Percentiles rank a stretch among this genome's conserved stretches.
Evolutionary conservation across 2,113 vertebrate genomes (phyloP).

Genomic region (Salvelinus fontinalis): DNA sequence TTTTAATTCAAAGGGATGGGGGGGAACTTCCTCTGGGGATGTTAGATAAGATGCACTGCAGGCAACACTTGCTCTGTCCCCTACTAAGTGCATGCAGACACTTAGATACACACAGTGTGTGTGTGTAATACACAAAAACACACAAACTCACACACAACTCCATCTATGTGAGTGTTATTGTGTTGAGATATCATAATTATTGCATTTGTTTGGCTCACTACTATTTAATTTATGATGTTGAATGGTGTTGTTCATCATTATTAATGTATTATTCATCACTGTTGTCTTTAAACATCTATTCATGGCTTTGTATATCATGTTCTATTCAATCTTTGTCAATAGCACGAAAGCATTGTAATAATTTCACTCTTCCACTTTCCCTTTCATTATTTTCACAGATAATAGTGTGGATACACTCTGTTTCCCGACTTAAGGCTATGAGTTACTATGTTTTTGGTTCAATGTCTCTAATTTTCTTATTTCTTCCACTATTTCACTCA

Average conservation of each 20-base stretch:
- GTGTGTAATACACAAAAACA: too few species aligned
- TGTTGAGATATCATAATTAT: conserved; percentile 55
- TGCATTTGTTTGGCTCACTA: conserved; percentile 50
- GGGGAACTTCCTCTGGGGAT: neutral
- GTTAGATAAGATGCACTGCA: conserved; percentile 3
- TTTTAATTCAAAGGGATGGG: conserved; percentile 57
- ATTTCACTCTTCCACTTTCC: conserved; percentile 40
- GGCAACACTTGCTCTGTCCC: neutral
- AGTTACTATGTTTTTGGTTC: neutral
- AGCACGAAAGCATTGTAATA: conserved; percentile 12
- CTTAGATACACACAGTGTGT: neutral
- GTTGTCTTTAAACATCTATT: conserved; percentile 47
- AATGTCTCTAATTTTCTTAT: too few species aligned
- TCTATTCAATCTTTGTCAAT: conserved; percentile 41
- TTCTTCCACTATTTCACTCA: too few species aligned
- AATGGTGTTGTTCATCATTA: conserved; percentile 52
- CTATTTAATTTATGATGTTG: conserved; percentile 59
- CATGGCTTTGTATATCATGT: conserved; percentile 32
- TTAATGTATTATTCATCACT: conserved; percentile 64
- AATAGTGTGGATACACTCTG: neutral
- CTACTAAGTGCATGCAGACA: conserved; percentile 5
- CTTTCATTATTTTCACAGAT: conserved; percentile 34
- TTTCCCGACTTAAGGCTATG: neutral
- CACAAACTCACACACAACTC: too few species aligned
- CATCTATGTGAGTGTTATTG: neutral